These are phyloP conservation scores for Popillia japonica DNA, from an alignment of 1,140 invertebrate genomes.

Conservation along the genomic window DNA sequence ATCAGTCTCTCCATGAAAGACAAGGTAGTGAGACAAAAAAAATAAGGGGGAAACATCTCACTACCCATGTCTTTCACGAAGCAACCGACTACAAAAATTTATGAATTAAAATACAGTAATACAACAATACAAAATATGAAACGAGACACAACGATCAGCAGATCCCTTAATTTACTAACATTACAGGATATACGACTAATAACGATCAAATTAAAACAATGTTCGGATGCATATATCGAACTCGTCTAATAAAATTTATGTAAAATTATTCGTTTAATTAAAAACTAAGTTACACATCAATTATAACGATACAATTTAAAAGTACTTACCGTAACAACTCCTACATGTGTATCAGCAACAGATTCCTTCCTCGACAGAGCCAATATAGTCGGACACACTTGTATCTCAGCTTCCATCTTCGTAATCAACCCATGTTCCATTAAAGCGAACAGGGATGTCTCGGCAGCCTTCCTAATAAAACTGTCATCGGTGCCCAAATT, in stretches of 20 bases:
- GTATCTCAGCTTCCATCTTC: constrained; percentile 54
- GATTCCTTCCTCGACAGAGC: constrained; percentile 47
- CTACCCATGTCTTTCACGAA: constrained; percentile 94
- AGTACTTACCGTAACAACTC: constrained; percentile 34
- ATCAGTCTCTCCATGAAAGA: constrained; percentile 75
- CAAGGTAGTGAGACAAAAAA: constrained; percentile 88
- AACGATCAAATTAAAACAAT: too few relatives aligned
- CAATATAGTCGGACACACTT: constrained; percentile 58
- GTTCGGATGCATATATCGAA: too few relatives aligned
- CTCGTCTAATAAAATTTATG: too few relatives aligned
- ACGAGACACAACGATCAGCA: not conserved
- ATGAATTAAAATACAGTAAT: not conserved
- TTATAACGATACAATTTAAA: not conserved
- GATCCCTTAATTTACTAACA: too few relatives aligned
- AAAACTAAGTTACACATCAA: too few relatives aligned
- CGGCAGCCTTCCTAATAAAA: constrained; percentile 48
- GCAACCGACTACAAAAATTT: constrained; percentile 44
- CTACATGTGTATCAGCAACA: not conserved
- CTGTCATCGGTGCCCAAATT: constrained; percentile 54
- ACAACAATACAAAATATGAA: not conserved
- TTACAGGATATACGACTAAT: too few relatives aligned
- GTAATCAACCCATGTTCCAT: constrained; percentile 53
- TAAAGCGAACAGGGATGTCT: constrained; percentile 50
- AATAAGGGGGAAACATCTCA: constrained; percentile 76
- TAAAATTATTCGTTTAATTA: too few relatives aligned